Base-by-base conservation (phyloP, 2,797 vertebrate species). In the Crenuchus spilurus region DNA sequence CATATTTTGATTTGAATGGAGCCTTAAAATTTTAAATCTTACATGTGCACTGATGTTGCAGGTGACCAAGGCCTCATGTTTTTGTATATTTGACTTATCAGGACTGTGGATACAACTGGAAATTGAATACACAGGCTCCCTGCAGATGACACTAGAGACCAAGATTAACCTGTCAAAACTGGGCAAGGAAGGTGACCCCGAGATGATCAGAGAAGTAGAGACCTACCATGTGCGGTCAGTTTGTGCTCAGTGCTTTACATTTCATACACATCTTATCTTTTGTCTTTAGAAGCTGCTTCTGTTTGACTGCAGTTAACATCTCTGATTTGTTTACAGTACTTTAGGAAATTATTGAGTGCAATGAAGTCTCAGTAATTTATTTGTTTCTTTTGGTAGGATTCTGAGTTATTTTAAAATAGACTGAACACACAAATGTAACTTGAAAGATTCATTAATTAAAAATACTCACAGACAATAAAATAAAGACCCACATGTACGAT, bases 131-230 rank as follows among this genome's bases (percentile, higher is more conserved):
- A 93, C 88, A 0, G 95, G 95, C 24, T 89, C 89, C 0, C 87
- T 97, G 78, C 95, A 97, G 91, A 95, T 97, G 94, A 97, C 94
- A 0, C 91, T 97, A 2, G 94, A 97, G 87, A 97, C 95, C 0
- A 97, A 96, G 87, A 95, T 96, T 88, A 96, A 97, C 84, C 85
- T 97, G 85, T 92, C 93, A 82, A 97, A 94, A 74, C 88, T 97
- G 79, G 94, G 95, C 1, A 97, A 95, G 82, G 95, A 97, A 16
- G 86, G 79, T 0, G 70, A 76, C 3, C 88, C 91, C 65, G 93
- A 94, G 30, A 61, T 83, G 0, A 1, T 91, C 51, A 85, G 52
- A 0, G 39, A 72, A 0, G 46, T 67, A 13, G 90, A 94, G 30
- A 72, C 77, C 0, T 78, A 87, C 0, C 52, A 80, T 72, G 83